These are phyloP conservation scores for Oenanthe melanoleuca DNA, from an alignment of 2,113 vertebrate species.

Conservation along the genomic window DNA sequence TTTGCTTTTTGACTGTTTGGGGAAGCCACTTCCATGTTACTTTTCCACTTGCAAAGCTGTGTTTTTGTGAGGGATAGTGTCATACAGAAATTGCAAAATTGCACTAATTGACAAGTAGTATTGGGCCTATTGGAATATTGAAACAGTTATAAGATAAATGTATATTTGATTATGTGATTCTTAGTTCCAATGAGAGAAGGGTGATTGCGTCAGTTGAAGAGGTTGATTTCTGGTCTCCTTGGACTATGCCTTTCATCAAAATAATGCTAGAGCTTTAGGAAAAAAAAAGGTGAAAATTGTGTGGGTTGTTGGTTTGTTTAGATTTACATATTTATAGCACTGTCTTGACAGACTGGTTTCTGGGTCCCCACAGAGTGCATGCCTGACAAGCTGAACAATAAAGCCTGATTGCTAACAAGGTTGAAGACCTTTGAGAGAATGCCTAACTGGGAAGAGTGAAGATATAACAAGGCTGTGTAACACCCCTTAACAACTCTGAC, in stretches of 20 bases:
- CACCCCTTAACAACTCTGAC: not conserved
- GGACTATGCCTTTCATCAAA: not conserved
- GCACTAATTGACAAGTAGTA: not conserved
- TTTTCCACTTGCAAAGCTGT: not conserved
- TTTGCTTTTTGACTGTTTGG: not conserved
- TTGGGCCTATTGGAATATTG: not conserved
- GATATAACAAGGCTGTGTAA: not conserved
- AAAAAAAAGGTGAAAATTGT: not conserved
- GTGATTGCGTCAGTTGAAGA: not conserved
- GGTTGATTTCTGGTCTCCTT: not conserved
- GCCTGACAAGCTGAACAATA: not conserved
- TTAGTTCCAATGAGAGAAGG: not conserved
- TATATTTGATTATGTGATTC: not conserved
- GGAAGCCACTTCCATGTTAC: not conserved
- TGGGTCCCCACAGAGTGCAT: not conserved
- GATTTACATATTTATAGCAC: not conserved
- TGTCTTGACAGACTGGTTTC: conserved; percentile 8
- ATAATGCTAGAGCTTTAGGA: not conserved
- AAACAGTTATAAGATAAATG: not conserved
- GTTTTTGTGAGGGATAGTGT: not conserved
- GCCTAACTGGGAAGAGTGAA: not conserved
- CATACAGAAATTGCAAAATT: not conserved
- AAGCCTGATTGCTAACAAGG: not conserved
- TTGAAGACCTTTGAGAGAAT: conserved; percentile 4
- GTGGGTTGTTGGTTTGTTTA: not conserved